Evolutionary conservation across 92 coral and sea anemone genomes (phyloP), one percentile per base, ranked within the genome.

Genomic region (Epizoanthus fatuus): DNA sequence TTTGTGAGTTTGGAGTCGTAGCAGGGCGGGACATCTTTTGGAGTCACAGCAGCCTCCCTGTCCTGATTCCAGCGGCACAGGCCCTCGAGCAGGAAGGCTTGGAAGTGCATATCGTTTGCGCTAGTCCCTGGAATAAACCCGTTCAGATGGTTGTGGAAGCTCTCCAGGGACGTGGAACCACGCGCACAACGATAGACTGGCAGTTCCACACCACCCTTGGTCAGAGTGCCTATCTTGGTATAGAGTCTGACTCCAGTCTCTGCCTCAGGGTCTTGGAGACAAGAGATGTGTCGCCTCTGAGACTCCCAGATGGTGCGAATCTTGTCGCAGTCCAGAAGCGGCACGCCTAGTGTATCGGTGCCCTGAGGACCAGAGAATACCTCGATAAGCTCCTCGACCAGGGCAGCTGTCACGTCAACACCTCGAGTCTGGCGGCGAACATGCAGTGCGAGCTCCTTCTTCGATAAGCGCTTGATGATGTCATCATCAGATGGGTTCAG

Each of bases 21-120:
- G 3, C 45, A 29, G 5, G 69, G 69, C 4, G 44, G 25, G 25
- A 22, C 25, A 22, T 22, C 69, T 11, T 16, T 29, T 11, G 69
- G 45, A 4, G 0, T 29, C 3, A 79, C 89, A 37, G 68, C 72
- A 66, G 85, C 47, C 16, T 84, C 84, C 32, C 75, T 89, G 44
- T 90, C 92, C 12, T 84, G 63, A 59, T 92, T 92, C 94, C 97
- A 93, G 51, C 86, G 59, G 6, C 32, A 0, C 14, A 90, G 54
- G 37, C 94, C 94, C 3, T 93, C 93, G 45, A 90, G 60, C 72
- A 93, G 79, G 59, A 91, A 94, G 0, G 94, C 97, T 75, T 94
- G 97, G 67, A 94, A 91, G 39, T 94, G 97, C 55, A 86, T 17
- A 42, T 72, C 90, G 73, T 87, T 93, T 9, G 93, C 94, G 62